phyloP scores from a whole-genome alignment of 2,113 vertebrate genomes.

The Ornithorhynchus anatinus region DNA sequence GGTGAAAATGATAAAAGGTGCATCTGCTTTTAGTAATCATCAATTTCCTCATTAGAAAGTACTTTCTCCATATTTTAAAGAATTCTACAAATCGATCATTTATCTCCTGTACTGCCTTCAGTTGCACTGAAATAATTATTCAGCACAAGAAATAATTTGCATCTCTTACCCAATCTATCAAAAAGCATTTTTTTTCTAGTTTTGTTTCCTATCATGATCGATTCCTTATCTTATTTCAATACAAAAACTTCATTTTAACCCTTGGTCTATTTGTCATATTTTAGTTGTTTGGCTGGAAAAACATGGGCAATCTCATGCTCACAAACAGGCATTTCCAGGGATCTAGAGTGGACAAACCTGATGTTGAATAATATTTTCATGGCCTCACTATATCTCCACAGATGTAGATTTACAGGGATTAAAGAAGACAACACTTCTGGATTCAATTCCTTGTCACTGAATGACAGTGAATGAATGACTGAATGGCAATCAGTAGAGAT shows the following conservation, averaged over 20 bases:
- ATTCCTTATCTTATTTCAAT: constrained; percentile 2
- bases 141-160: not conserved
- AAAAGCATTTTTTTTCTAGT: not conserved
- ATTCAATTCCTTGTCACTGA: no score
- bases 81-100: constrained; percentile 32
- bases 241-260: not conserved
- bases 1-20: constrained; percentile 30
- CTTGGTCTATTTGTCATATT: constrained; percentile 57
- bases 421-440: no score
- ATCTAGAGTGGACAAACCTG: not conserved
- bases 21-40: constrained; percentile 25
- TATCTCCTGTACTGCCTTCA: constrained; percentile 13
- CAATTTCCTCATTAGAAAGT: constrained; percentile 40
- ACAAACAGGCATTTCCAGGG: not conserved
- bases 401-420: not conserved
- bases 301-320: not conserved
- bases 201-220: constrained; percentile 5
- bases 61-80: constrained; percentile 16
- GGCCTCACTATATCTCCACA: not conserved
- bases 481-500: no score
- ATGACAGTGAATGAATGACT: no score
- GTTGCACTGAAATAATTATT: constrained; percentile 29
- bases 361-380: not conserved
- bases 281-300: not conserved
- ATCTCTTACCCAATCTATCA: constrained; percentile 15